These are phyloP conservation scores for Acleris holmiana DNA, from an alignment of 2,888 invertebrate species.

Conservation along the genomic window DNA sequence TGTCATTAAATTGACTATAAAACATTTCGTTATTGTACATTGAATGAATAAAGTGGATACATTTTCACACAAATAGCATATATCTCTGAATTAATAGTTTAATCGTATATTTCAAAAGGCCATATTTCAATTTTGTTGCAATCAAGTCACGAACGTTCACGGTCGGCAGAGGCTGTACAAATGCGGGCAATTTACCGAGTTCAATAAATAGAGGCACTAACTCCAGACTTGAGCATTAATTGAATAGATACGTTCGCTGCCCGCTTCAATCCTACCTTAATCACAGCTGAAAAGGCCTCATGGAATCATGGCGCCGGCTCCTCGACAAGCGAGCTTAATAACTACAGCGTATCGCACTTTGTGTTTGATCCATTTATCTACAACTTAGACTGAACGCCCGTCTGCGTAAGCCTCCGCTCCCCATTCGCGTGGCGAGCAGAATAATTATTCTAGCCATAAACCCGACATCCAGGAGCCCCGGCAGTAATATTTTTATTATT, in stretches of 20 bases:
- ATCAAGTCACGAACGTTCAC: slow-evolving; percentile 53
- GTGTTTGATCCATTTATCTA: slow-evolving; percentile 63
- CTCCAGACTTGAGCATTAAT: slow-evolving; percentile 72
- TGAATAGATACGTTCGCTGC: slow-evolving; percentile 80
- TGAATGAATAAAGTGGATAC: not conserved
- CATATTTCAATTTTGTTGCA: slow-evolving; percentile 62
- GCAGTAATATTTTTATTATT: slow-evolving; percentile 25
- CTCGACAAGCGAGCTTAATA: slow-evolving; percentile 68
- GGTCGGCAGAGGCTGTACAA: slow-evolving; percentile 58
- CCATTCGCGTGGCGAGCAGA: slow-evolving; percentile 8
- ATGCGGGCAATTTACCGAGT: slow-evolving; percentile 70
- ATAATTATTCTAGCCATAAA: slow-evolving; percentile 15
- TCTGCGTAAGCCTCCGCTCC: slow-evolving; percentile 15
- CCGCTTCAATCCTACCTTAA: slow-evolving; percentile 78
- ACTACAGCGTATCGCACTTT: slow-evolving; percentile 75
- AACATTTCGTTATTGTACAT: no score
- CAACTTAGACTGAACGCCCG: slow-evolving; percentile 19
- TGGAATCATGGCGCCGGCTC: slow-evolving; percentile 54
- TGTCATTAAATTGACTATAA: no score
- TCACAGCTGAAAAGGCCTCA: slow-evolving; percentile 78
- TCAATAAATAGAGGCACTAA: slow-evolving; percentile 71
- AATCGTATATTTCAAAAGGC: slow-evolving; percentile 42
- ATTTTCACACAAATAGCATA: slow-evolving; percentile 7
- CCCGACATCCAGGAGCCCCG: slow-evolving; percentile 6
- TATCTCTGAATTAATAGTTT: slow-evolving; percentile 13